Evolutionary conservation across 2,888 invertebrate species (phyloP), one percentile per base, ranked within the genome.

Genomic region (Caenorhabditis sinica): DNA sequence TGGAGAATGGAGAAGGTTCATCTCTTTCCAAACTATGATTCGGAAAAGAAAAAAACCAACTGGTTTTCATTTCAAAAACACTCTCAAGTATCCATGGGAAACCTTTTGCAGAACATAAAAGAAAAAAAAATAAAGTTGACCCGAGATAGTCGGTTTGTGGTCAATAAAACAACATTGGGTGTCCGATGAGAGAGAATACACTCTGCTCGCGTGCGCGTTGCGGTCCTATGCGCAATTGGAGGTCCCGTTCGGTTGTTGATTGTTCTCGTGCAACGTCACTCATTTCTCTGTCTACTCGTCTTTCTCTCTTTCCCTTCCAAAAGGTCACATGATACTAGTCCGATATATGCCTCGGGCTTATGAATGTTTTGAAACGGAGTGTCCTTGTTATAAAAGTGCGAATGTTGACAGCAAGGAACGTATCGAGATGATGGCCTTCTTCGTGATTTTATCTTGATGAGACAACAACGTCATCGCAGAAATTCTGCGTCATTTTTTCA

Each of bases 291-390:
- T 23, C 53, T 53, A 2, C 11, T 23, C 0, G 25, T 1, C 40
- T 11, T 11, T 43, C 25, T 49, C 33, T 23, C 20, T 51, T 6
- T 23, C 68, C 23, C 51, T 33, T 43, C 1, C 36, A 33, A 68
- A 53, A 68, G 68, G 68, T 68, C 68, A 51, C 68, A 68, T 53
- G 68, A 68, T 68, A 68, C 23, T 53, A 20, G 68, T 36, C 30
- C 51, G 36, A 53, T 66, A 43, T 36, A 4, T 15, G 40, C 13
- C 40, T 20, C 9, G 30, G 45, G 65, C 65, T 65, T 65, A 63
- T 63, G 20, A 40, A 43, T 28, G 65, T 65, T 65, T 45, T 45
- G 30, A 28, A 65, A 30, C 20, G 6, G n/a, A 53, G 23, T 68
- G n/a, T n/a, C 53, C 6, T 51, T 36, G 51, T 53, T 51, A 33